Evolutionary conservation across 2,888 invertebrate species (phyloP).

Genomic region (Drosophila prostipennis): DNA sequence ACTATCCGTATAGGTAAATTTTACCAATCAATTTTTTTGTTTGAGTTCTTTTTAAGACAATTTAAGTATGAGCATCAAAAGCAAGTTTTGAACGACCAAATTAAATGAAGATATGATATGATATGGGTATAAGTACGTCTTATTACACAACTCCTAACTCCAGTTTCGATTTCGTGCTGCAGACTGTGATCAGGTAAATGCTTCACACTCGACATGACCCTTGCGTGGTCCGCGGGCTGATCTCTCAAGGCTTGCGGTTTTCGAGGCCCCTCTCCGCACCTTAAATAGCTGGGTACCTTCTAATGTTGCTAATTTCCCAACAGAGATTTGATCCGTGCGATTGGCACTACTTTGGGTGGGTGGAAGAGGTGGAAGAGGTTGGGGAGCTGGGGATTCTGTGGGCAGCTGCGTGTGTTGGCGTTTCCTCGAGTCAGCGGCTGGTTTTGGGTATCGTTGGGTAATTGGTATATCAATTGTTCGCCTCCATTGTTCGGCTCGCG

Average conservation of each 20-base stretch:
- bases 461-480: constrained; percentile 78
- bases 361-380: not conserved
- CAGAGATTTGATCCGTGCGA: constrained; percentile 55
- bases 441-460: constrained; percentile 55
- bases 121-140: not conserved
- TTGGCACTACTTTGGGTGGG: constrained; percentile 33
- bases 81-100: not conserved
- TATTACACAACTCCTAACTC: not conserved
- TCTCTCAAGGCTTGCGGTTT: constrained; percentile 36
- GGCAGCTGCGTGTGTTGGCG: constrained; percentile 50
- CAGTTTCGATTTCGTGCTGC: constrained; percentile 4
- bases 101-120: not conserved
- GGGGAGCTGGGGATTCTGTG: constrained; percentile 7
- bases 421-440: constrained; percentile 22
- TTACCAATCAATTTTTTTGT: too few species aligned
- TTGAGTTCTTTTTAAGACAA: too few species aligned
- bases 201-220: constrained; percentile 70
- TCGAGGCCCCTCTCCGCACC: constrained; percentile 22
- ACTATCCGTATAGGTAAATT: too few species aligned
- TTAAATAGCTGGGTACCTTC: constrained; percentile 50
- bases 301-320: constrained; percentile 69
- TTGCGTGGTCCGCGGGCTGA: constrained; percentile 37
- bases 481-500: constrained; percentile 39
- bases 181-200: constrained; percentile 27
- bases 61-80: too few species aligned